These are phyloP conservation scores for Chelonus formosanus DNA, from an alignment of 2,888 invertebrate species.

Conservation along the genomic window DNA sequence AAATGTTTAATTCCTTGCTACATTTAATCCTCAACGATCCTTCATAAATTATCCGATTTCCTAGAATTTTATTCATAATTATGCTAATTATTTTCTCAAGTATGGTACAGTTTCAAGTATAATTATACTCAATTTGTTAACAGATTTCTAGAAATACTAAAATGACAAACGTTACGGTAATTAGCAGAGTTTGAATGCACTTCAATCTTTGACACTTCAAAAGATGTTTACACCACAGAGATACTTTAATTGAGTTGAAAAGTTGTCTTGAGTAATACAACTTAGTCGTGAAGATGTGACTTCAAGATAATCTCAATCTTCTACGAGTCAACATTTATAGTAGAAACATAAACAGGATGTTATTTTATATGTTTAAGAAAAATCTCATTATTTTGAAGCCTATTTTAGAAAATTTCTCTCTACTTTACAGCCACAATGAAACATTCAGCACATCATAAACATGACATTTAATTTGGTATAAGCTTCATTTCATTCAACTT, in stretches of 20 bases:
- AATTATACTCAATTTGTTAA: neutral
- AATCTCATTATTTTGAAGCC: neutral
- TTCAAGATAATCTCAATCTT: conserved; percentile 2
- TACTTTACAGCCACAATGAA: neutral
- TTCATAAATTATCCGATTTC: too few relatives aligned
- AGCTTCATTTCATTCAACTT: too few relatives aligned
- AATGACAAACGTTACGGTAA: conserved; percentile 51
- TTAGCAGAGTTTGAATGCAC: conserved; percentile 50
- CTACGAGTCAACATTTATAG: conserved; percentile 10
- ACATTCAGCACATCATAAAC: neutral
- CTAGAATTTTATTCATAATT: too few relatives aligned
- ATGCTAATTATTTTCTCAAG: too few relatives aligned
- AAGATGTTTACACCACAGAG: conserved; percentile 56
- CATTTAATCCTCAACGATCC: too few relatives aligned
- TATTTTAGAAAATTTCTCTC: neutral
- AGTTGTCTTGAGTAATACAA: conserved; percentile 55
- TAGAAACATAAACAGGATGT: neutral
- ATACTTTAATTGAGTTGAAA: conserved; percentile 57
- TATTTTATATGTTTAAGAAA: neutral
- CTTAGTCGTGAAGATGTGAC: conserved; percentile 35
- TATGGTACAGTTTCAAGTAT: neutral
- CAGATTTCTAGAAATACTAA: conserved; percentile 33
- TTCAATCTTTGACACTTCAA: conserved; percentile 52
- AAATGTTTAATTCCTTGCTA: too few relatives aligned
- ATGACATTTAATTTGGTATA: too few relatives aligned